A percentile compares a stretch with the other conserved stretches of the same genome.
Evolutionary conservation across 2,797 vertebrate species (phyloP).

Genomic region (Sarcophilus harrisii): DNA sequence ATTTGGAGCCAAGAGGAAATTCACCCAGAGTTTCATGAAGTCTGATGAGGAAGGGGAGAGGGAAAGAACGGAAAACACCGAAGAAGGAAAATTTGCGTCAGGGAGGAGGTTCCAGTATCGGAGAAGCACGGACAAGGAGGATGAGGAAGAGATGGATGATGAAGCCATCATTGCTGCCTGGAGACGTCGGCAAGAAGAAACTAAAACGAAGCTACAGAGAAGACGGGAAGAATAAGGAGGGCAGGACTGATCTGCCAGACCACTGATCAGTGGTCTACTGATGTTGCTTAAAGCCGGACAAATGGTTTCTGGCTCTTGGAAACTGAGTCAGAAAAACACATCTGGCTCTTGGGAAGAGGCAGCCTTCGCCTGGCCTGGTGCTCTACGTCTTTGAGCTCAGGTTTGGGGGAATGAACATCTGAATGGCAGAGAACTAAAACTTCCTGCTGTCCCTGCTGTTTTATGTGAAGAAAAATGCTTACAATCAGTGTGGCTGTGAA

Average conservation of each 20-base stretch:
- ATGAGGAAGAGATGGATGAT: constrained; percentile 90
- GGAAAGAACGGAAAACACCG: constrained; percentile 83
- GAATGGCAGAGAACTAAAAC: neutral
- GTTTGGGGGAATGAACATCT: neutral
- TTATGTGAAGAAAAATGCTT: neutral
- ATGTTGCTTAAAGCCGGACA: neutral
- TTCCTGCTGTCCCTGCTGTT: neutral
- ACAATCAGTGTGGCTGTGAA: neutral
- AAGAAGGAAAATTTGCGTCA: constrained; percentile 86
- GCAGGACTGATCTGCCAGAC: no score
- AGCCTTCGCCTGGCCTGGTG: neutral
- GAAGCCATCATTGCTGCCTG: constrained; percentile 94
- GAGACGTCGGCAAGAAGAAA: constrained; percentile 91
- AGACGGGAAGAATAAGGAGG: constrained; percentile 82
- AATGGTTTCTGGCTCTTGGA: neutral
- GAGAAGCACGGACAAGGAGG: constrained; percentile 86
- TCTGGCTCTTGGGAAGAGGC: neutral
- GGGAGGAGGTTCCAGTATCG: constrained; percentile 85
- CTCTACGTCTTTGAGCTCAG: neutral
- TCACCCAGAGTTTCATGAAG: constrained; percentile 85
- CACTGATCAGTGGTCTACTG: rapidly evolving
- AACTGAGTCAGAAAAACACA: no score
- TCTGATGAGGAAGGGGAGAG: constrained; percentile 84
- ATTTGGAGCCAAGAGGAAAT: constrained; percentile 88
- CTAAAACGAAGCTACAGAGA: constrained; percentile 86